These are phyloP conservation scores for Phycodurus eques DNA, from an alignment of 2,113 vertebrate genomes.

Conservation along the genomic window DNA sequence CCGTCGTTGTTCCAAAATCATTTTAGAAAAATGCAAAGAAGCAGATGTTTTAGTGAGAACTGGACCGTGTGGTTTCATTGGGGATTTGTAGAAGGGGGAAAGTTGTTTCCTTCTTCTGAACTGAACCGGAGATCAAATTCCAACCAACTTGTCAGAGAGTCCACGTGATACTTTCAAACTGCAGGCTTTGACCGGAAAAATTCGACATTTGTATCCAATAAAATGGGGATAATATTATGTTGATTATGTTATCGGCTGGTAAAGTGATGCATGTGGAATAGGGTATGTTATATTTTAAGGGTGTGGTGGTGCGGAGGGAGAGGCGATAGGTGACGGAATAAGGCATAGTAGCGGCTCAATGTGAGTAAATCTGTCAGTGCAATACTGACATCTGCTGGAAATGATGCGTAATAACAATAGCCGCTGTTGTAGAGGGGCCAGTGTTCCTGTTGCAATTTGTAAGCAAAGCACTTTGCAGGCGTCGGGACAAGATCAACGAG, in stretches of 20 bases:
- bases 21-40: neutral
- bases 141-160: neutral
- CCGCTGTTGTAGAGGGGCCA: neutral
- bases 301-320: neutral
- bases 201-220: neutral
- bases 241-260: neutral
- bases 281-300: neutral
- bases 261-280: no score
- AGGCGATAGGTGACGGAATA: neutral
- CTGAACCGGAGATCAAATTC: no score
- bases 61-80: neutral
- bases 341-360: neutral
- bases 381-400: constrained; percentile 58
- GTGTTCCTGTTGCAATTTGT: neutral
- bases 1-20: no score
- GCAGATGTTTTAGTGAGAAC: neutral
- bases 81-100: neutral
- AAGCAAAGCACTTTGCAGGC: neutral
- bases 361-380: neutral
- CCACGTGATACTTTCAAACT: no score
- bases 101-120: no score
- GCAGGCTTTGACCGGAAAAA: neutral
- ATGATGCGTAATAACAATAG: constrained; percentile 16
- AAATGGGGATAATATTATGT: no score
- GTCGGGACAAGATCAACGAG: neutral